Evolutionary conservation across 2,113 vertebrate species (phyloP), one percentile per base, ranked within the genome.

Genomic region (Cygnus atratus): DNA sequence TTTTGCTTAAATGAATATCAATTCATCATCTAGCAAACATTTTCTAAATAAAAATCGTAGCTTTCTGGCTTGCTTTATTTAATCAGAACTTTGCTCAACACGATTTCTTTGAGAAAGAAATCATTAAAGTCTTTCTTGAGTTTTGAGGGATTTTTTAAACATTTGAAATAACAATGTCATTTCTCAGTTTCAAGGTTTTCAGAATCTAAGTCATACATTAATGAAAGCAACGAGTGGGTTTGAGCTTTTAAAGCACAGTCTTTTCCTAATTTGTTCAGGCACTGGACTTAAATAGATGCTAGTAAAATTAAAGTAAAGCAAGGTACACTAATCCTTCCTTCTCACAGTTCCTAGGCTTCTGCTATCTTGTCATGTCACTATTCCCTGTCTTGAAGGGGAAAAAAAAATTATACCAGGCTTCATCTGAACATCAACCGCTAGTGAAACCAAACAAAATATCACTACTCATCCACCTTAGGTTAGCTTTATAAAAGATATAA

Each of bases 1-100:
- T 11, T 93, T 94, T 93, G 41, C 80, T 90, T 84, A 91, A 94
- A 72, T 74, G 46, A 75, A 54, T 87, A 85, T 75, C 37, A 94
- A 70, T 62, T 90, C 39, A 87, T 83, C n/a, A 90, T 65, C n/a
- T 75, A 92, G 62, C 25, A 95, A 95, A 91, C 29, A 70, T 48
- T 94, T 90, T 65, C 61, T 71, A 86, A 83, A 93, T 76, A 29
- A 63, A 26, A 86, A 93, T 14, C 67, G 52, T 25, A 84, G 67
- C 13, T 70, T 92, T 85, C 55, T 87, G 48, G 71, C 39, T 73
- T 48, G 7, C 43, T 83, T 87, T 57, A 55, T 72, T 65, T 61
- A 76, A 41, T 52, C 82, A 37, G 70, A 58, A 26, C 83, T 92
- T 46, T 66, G 29, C 44, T 75, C 10, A 5, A 87, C 48, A 17